Conservation (phyloP, 2,113 vertebrate genomes). For the Symphodus melops region DNA sequence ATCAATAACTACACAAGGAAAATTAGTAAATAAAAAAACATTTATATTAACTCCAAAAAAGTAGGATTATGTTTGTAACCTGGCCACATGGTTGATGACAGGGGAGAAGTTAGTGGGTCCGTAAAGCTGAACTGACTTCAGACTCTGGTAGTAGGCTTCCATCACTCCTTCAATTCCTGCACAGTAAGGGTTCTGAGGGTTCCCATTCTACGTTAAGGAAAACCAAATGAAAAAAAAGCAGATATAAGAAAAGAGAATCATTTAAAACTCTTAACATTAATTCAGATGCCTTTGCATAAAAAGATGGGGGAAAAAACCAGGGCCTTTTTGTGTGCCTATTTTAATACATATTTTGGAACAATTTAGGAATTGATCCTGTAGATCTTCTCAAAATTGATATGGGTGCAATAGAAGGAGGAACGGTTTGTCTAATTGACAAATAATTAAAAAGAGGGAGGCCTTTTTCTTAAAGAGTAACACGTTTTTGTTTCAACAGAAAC, state of each 20-base stretch:
- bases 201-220: conserved; percentile 90
- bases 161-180: conserved; percentile 95
- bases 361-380: no score
- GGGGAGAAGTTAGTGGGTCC: conserved; percentile 97
- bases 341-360: no score
- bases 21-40: neutral
- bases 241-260: neutral
- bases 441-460: no score
- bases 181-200: conserved; percentile 97
- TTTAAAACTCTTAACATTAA: no score
- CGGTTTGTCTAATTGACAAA: no score
- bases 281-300: no score
- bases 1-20: neutral
- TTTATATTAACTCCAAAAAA: neutral
- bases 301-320: no score
- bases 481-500: no score
- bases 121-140: conserved; percentile 86
- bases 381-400: no score
- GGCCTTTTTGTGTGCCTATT: no score
- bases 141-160: conserved; percentile 96
- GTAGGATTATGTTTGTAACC: conserved; percentile 77
- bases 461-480: no score
- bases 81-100: conserved; percentile 97
- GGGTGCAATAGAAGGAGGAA: no score
- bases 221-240: neutral